Evolutionary conservation across 2,888 invertebrate genomes (phyloP).

Genomic region (Seladonia tumulorum): DNA sequence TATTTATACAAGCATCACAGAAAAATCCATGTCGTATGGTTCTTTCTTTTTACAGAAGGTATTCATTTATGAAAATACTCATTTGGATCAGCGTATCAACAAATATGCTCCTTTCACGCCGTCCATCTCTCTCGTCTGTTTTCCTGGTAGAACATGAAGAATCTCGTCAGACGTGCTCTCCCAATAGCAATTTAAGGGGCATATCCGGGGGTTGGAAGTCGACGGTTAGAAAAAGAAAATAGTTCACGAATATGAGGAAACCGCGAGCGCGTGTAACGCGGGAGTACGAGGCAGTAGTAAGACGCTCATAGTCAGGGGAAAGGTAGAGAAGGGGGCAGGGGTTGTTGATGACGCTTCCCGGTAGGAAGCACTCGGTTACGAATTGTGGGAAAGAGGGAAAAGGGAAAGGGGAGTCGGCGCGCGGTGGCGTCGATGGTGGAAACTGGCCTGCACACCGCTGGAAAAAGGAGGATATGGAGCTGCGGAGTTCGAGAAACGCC

Average conservation of each 20-base stretch:
- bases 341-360: conserved; percentile 64
- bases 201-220: not conserved
- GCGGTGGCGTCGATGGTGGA: conserved; percentile 30
- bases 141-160: not conserved
- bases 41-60: too few species aligned
- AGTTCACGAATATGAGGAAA: not conserved
- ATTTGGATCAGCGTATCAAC: too few species aligned
- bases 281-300: conserved; percentile 3
- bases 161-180: not conserved
- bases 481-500: conserved; percentile 13
- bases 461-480: conserved; percentile 34
- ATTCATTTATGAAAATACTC: too few species aligned
- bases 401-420: conserved; percentile 28
- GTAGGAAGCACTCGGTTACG: conserved; percentile 76
- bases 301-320: not conserved
- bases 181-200: not conserved
- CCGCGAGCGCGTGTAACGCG: not conserved
- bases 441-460: conserved; percentile 23
- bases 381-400: conserved; percentile 70
- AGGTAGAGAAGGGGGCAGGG: not conserved
- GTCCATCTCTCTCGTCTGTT: not conserved
- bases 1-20: not conserved
- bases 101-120: too few species aligned
- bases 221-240: not conserved
- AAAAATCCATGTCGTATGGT: not conserved